Evolutionary conservation across 2,888 invertebrate species (phyloP).

Genomic region (Holacanthella duospinosa): DNA sequence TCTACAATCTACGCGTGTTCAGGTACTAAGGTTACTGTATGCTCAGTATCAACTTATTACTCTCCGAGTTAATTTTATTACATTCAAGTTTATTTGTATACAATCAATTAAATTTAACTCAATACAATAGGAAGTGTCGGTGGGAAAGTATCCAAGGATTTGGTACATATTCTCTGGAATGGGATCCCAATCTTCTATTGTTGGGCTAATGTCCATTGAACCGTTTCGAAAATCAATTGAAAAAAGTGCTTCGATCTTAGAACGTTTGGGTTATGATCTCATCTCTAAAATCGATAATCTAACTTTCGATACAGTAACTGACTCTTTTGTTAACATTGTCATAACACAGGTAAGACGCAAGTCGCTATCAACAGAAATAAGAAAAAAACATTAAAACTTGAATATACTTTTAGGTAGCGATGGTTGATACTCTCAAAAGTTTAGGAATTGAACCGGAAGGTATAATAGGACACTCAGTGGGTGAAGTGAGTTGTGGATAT

Average conservation of each 20-base stretch:
- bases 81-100: too few relatives aligned
- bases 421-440: conserved; percentile 53
- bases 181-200: conserved; percentile 92
- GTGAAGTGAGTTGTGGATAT: conserved; percentile 90
- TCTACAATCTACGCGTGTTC: conserved; percentile 22
- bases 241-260: too few relatives aligned
- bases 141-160: conserved; percentile 42
- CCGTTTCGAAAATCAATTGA: too few relatives aligned
- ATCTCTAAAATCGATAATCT: conserved; percentile 44
- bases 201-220: conserved; percentile 44
- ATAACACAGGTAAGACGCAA: background rate
- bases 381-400: background rate
- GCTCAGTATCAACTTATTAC: background rate
- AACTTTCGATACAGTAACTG: background rate
- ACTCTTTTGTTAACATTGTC: background rate
- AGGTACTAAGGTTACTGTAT: background rate
- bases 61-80: background rate
- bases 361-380: background rate
- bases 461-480: conserved; percentile 81
- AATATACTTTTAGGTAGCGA: conserved; percentile 49
- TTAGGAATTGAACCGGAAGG: conserved; percentile 58
- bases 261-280: too few relatives aligned
- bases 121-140: background rate
- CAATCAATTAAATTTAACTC: background rate
- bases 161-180: conserved; percentile 96